A percentile compares a stretch with the other conserved stretches of the same genome.
Conservation (phyloP, 1,140 invertebrate species). For the Rhagoletis pomonella region DNA sequence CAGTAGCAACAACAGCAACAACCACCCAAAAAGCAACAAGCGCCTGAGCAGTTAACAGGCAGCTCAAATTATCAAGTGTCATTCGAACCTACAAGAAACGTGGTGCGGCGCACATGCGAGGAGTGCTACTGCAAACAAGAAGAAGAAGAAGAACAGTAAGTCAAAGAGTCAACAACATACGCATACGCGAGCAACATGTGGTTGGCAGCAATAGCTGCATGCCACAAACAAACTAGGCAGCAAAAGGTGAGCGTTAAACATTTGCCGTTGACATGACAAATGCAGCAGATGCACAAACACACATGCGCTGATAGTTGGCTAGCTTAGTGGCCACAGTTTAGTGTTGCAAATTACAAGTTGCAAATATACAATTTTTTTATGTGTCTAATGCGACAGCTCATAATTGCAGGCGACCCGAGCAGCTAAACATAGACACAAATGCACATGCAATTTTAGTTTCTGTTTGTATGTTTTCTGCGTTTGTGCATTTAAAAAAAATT, state of each 20-base stretch:
- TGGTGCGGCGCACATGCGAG: background rate
- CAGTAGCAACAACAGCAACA: background rate
- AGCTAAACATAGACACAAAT: background rate
- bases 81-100: constrained; percentile 14
- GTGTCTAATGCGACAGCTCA: constrained; percentile 6
- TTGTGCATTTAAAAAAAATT: background rate
- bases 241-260: background rate
- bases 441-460: background rate
- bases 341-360: constrained; percentile 48
- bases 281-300: background rate
- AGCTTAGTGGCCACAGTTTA: background rate
- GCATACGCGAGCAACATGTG: background rate
- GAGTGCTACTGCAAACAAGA: background rate
- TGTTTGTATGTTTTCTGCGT: background rate
- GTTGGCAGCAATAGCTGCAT: background rate
- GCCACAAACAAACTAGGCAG: background rate
- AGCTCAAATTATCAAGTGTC: background rate
- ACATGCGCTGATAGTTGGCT: background rate
- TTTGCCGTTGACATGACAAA: background rate
- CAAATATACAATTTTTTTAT: background rate
- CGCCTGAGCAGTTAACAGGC: background rate
- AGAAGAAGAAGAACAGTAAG: background rate
- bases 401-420: background rate
- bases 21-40: background rate
- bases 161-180: background rate